Conservation (phyloP, 2,888 invertebrate genomes). For the Seira sanloemensis region DNA sequence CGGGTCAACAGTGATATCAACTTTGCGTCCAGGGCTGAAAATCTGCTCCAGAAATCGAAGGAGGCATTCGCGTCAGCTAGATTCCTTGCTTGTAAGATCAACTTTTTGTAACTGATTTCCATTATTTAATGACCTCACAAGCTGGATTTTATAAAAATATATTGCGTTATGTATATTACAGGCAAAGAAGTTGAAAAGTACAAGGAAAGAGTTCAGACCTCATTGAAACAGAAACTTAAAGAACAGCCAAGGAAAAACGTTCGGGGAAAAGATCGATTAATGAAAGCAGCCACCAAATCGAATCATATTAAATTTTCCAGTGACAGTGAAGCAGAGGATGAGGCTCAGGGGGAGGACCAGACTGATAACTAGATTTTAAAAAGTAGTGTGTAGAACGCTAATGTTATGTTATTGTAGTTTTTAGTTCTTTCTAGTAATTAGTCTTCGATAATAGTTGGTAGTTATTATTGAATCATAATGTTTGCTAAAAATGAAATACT, state of each 20-base stretch:
- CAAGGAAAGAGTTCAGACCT: constrained; percentile 85
- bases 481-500: too few species aligned
- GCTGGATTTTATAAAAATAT: too few species aligned
- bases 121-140: too few species aligned
- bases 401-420: too few species aligned
- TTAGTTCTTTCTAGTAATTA: too few species aligned
- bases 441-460: too few species aligned
- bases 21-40: constrained; percentile 37
- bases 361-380: too few species aligned
- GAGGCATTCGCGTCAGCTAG: constrained; percentile 61
- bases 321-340: constrained; percentile 69
- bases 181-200: constrained; percentile 86
- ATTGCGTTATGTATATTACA: constrained; percentile 63
- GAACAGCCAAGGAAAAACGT: constrained; percentile 78
- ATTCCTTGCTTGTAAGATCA: constrained; percentile 63
- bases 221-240: constrained; percentile 77
- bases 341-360: not conserved
- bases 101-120: too few species aligned
- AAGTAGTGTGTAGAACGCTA: too few species aligned
- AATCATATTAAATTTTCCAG: constrained; percentile 84
- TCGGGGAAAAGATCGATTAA: constrained; percentile 80
- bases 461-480: too few species aligned
- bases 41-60: constrained; percentile 59
- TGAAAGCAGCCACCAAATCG: constrained; percentile 81
- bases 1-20: constrained; percentile 75